phyloP scores from a whole-genome alignment of 2,797 vertebrate species.

The Centropyge bicolor region DNA sequence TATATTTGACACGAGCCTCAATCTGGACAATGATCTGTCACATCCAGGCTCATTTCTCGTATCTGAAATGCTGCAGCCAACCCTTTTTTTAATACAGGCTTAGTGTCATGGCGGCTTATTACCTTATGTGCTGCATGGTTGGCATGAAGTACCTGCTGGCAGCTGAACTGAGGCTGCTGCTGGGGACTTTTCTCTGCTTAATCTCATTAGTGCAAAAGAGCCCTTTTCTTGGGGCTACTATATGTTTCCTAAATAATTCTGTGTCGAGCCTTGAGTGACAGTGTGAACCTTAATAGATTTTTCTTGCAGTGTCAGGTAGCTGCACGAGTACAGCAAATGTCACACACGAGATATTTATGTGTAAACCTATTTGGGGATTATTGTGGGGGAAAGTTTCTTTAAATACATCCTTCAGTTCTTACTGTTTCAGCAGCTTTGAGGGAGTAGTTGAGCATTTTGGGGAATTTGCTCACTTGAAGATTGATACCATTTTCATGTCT shows the following conservation, averaged over 20 bases:
- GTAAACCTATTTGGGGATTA: constrained; percentile 9
- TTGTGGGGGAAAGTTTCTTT: not conserved
- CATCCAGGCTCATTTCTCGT: constrained; percentile 48
- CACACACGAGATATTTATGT: not conserved
- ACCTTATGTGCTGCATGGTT: constrained; percentile 65
- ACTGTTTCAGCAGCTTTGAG: not conserved
- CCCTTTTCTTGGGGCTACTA: constrained; percentile 62
- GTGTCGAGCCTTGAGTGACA: constrained; percentile 60
- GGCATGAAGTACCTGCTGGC: constrained; percentile 75
- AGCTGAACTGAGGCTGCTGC: constrained; percentile 73
- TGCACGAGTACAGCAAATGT: constrained; percentile 23
- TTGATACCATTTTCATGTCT: too few species aligned
- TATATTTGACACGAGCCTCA: constrained; percentile 48
- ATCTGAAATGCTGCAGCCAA: constrained; percentile 52
- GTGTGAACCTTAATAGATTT: constrained; percentile 57
- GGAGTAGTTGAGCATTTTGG: not conserved
- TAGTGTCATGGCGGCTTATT: constrained; percentile 67
- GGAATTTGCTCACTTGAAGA: not conserved
- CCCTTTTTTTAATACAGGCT: constrained; percentile 57
- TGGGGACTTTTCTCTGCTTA: constrained; percentile 62
- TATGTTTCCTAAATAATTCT: constrained; percentile 68
- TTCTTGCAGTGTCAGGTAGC: constrained; percentile 39
- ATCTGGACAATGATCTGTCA: constrained; percentile 66
- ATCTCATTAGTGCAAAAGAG: constrained; percentile 71
- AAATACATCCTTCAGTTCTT: constrained; percentile 19